Conservation (phyloP, 2,888 invertebrate genomes). For the Torymus tubicola region DNA sequence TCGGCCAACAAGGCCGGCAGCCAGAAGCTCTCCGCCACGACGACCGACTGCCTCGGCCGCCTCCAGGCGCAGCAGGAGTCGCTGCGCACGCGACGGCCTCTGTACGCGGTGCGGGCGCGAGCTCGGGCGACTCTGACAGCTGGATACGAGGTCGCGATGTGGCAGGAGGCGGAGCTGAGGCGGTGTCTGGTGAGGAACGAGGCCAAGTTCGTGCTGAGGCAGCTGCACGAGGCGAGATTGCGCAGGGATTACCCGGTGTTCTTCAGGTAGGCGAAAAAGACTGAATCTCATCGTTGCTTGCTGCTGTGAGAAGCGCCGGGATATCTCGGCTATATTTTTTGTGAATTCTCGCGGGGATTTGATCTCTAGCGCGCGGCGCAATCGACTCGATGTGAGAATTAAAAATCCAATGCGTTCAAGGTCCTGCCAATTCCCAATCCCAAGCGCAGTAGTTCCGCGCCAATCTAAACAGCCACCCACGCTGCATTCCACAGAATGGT, state of each 20-base stretch:
- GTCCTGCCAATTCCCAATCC: no score
- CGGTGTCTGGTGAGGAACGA: conserved; percentile 72
- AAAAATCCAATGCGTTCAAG: no score
- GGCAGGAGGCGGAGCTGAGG: conserved; percentile 68
- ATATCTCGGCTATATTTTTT: no score
- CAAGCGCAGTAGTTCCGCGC: no score
- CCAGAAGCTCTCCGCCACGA: conserved; percentile 67
- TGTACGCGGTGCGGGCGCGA: conserved; percentile 75
- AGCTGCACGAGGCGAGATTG: conserved; percentile 70
- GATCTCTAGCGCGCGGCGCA: no score
- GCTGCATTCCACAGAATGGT: conserved; percentile 61
- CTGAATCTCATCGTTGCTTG: no score
- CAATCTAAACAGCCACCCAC: neutral
- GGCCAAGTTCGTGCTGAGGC: conserved; percentile 72
- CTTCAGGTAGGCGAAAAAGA: conserved; percentile 61
- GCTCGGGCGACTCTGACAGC: conserved; percentile 70
- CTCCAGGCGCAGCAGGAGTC: conserved; percentile 73
- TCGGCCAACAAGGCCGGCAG: conserved; percentile 75
- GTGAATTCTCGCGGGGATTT: no score
- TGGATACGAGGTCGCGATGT: conserved; percentile 67
- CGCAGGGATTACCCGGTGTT: conserved; percentile 64
- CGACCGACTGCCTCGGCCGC: conserved; percentile 69
- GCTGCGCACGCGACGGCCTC: conserved; percentile 75
- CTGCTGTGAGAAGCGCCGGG: no score
- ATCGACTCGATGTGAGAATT: no score